These are phyloP conservation scores for Scaptomyza graminum DNA, from an alignment of 1,140 invertebrate genomes.

Conservation along the genomic window DNA sequence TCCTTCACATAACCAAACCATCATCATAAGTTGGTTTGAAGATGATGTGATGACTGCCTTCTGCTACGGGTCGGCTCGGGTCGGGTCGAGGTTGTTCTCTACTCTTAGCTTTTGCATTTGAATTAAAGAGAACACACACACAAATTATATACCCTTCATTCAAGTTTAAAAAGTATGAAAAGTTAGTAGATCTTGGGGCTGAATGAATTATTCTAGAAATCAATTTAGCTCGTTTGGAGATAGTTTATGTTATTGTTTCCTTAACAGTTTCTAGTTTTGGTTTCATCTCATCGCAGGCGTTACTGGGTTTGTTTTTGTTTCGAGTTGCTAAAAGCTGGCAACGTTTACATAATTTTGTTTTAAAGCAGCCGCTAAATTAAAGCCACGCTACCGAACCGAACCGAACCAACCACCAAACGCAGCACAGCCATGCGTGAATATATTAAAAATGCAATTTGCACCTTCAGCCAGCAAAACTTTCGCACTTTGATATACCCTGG, in stretches of 20 bases:
- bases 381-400: conserved; percentile 19
- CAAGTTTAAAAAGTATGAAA: too few relatives aligned
- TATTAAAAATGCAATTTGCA: conserved; percentile 51
- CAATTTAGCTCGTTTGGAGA: too few relatives aligned
- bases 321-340: conserved; percentile 44
- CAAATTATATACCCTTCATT: too few relatives aligned
- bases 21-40: conserved; percentile 32
- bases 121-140: too few relatives aligned
- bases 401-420: conserved; percentile 4
- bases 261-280: too few relatives aligned
- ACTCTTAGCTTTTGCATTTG: too few relatives aligned
- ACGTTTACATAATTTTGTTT: conserved; percentile 46
- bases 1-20: not conserved
- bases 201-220: too few relatives aligned
- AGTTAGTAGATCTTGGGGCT: too few relatives aligned
- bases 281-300: not conserved
- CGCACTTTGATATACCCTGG: not conserved
- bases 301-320: conserved; percentile 37
- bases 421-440: conserved; percentile 48
- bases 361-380: conserved; percentile 45
- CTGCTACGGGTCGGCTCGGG: conserved; percentile 24
- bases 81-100: conserved; percentile 61
- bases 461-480: not conserved
- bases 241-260: conserved; percentile 1
- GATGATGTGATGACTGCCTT: conserved; percentile 7